Percentiles rank a stretch among this genome's conserved stretches.
phyloP scores from a whole-genome alignment of 1,140 invertebrate species.

The Zaprionus camerounensis region DNA sequence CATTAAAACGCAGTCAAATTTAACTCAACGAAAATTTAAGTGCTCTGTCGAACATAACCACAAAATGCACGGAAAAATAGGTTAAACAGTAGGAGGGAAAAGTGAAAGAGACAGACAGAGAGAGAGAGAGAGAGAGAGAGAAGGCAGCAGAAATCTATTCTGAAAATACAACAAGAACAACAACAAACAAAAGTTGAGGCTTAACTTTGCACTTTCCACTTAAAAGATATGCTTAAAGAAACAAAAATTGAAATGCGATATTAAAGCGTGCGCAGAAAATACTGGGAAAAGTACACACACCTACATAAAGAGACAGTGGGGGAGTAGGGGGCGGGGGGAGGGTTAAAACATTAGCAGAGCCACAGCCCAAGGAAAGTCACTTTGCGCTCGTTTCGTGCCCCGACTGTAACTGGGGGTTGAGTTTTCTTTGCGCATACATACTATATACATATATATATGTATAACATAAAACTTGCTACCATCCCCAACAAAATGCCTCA shows the following conservation, averaged over 20 bases:
- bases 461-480: neutral
- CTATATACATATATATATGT: neutral
- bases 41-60: conserved; percentile 1
- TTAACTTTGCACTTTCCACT: conserved; percentile 15
- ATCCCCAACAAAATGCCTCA: conserved; percentile 8
- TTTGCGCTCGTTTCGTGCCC: conserved; percentile 37
- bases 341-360: neutral
- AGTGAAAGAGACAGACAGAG: neutral
- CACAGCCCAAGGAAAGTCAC: conserved; percentile 46
- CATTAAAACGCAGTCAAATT: conserved; percentile 9
- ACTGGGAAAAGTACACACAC: neutral
- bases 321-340: too few relatives aligned
- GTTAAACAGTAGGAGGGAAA: conserved; percentile 3
- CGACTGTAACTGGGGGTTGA: conserved; percentile 42
- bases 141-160: neutral
- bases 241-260: conserved; percentile 19
- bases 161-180: neutral
- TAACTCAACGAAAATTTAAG: neutral
- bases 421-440: conserved; percentile 14
- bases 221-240: conserved; percentile 31
- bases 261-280: conserved; percentile 15
- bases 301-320: neutral
- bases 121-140: neutral
- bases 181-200: conserved; percentile 7
- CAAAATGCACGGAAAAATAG: conserved; percentile 8